Conservation (phyloP, 2,113 vertebrate species). For the Parus major region DNA sequence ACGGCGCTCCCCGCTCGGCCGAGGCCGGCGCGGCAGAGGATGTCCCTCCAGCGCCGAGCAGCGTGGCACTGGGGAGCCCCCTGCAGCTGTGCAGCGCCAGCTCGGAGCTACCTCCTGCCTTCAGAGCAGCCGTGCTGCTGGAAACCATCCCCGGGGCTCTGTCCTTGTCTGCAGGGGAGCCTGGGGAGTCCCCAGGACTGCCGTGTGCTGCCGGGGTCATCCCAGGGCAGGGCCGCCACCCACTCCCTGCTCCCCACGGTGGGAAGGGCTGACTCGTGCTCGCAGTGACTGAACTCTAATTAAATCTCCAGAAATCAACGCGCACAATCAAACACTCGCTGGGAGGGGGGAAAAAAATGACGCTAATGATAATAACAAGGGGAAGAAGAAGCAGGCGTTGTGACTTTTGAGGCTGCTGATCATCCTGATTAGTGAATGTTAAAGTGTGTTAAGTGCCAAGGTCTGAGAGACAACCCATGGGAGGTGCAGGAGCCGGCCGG, state of each 20-base stretch:
- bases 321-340: slow-evolving; percentile 8
- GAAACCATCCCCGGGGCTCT: background rate
- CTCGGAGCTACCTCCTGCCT: background rate
- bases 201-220: background rate
- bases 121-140: background rate
- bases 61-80: background rate
- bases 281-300: background rate
- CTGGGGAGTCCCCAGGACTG: background rate
- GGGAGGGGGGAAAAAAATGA: background rate
- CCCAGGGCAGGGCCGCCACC: background rate
- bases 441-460: background rate
- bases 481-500: background rate
- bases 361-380: background rate
- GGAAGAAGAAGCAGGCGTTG: background rate
- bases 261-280: background rate
- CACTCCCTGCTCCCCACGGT: background rate
- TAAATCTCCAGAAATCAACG: slow-evolving; percentile 31
- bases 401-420: background rate
- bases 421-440: slow-evolving; percentile 24
- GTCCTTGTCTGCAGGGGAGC: rapidly evolving
- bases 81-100: background rate
- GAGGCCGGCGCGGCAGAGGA: background rate
- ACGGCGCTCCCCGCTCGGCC: rapidly evolving
- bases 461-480: background rate
- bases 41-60: background rate